Evolutionary conservation across 2,888 invertebrate genomes (phyloP), one percentile per base, ranked within the genome.

Genomic region (Mythimna albipuncta): DNA sequence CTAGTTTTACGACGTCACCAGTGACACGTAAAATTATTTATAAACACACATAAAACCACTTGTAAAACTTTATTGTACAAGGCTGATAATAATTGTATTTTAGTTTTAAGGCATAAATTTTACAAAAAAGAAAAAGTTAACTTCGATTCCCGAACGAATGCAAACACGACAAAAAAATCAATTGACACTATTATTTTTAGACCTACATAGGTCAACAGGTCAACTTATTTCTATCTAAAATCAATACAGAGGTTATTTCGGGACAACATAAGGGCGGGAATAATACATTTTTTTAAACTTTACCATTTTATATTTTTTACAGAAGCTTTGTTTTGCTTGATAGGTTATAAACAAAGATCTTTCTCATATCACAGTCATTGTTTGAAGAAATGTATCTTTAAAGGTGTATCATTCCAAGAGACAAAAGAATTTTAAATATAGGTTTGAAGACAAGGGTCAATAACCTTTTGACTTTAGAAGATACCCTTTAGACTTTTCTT

Each of bases 391-490:
- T 32, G 6, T 26, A 55, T 11, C 13, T 50, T 50, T 21, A 61
- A 44, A 69, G 32, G 19, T 44, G 26, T 57, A 61, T 68, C 61
- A 41, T 3, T n/a, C 19, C 13, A 44, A 7, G 50, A 70, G 69
- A 82, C 84, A 82, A 84, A 84, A 77, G 76, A 72, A 47, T 73
- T 58, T 32, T 58, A 80, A 66, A 13, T 71, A 72, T 44, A 72
- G 55, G 57, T 68, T 75, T 59, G 52, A 71, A 71, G 70, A 75
- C 38, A 78, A 82, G 90, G 93, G 93, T 93, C 93, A 91, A 77
- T 80, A 89, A 91, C 91, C 93, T 91, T 89, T 91, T 90, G 91
- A 92, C 91, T 88, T 69, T 71, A 65, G 61, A 59, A 70, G 44
- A 57, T 59, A 62, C 50, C 57, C 58, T 64, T 66, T n/a, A 11